Percentiles rank a stretch among this genome's conserved stretches.
phyloP scores from a whole-genome alignment of 2,113 vertebrate genomes.

The Lamprotornis superbus region DNA sequence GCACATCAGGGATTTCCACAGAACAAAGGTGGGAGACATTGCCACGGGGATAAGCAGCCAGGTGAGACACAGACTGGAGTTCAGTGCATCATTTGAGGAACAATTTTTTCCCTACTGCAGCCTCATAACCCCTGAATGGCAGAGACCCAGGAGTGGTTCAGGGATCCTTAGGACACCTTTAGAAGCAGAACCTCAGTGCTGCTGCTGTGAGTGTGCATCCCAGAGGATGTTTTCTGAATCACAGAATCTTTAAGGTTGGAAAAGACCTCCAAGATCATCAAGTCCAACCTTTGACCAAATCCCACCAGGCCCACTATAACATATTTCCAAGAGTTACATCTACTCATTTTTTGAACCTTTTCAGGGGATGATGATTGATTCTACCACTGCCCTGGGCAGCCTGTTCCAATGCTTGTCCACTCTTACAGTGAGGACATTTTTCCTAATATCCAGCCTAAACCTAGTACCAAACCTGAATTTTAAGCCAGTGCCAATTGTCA shows the following conservation, averaged over 20 bases:
- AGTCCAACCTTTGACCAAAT: background rate
- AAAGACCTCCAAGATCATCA: background rate
- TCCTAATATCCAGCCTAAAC: background rate
- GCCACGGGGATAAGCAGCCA: slow-evolving; percentile 96
- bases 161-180: background rate
- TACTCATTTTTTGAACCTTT: background rate
- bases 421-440: background rate
- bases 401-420: background rate
- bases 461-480: background rate
- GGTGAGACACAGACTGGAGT: slow-evolving; percentile 70
- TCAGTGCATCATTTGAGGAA: background rate
- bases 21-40: slow-evolving; percentile 90
- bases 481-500: background rate
- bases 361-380: background rate
- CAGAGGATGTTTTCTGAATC: background rate
- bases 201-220: background rate
- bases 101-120: background rate
- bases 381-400: background rate
- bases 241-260: background rate
- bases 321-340: background rate
- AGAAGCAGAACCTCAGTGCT: background rate
- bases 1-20: slow-evolving; percentile 88
- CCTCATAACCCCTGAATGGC: background rate
- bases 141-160: background rate
- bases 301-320: background rate